phyloP scores from a whole-genome alignment of 1,140 invertebrate genomes.

The Phenacoccus solenopsis region DNA sequence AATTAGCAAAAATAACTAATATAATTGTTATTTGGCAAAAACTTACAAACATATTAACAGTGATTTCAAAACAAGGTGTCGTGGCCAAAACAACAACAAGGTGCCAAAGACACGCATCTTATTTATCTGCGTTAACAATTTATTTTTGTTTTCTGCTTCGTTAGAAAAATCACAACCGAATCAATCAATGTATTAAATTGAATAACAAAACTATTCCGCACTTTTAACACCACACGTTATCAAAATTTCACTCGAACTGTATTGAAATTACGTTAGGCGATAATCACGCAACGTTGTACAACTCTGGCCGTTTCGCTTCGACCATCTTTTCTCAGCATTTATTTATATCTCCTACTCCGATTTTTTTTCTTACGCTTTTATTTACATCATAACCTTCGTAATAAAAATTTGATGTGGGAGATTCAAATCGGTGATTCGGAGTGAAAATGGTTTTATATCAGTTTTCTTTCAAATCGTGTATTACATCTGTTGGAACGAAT shows the following conservation, averaged over 20 bases:
- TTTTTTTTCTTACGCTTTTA: slow-evolving; percentile 5
- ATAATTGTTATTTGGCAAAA: not conserved
- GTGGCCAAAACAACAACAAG: not conserved
- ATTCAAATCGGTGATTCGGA: not conserved
- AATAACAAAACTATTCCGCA: too few relatives aligned
- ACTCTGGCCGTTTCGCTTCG: not conserved
- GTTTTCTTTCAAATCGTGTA: not conserved
- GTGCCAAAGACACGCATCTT: slow-evolving; percentile 1
- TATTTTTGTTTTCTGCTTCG: too few relatives aligned
- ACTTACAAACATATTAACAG: not conserved
- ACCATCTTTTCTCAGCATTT: slow-evolving; percentile 13
- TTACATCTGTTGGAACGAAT: not conserved
- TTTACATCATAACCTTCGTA: slow-evolving; percentile 15
- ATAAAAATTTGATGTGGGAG: not conserved
- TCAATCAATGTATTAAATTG: too few relatives aligned
- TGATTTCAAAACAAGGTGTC: not conserved
- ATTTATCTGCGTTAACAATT: not conserved
- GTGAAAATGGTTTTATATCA: too few relatives aligned
- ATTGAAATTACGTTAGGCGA: not conserved
- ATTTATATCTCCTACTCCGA: slow-evolving; percentile 14
- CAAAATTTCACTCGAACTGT: not conserved
- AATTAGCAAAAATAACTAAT: not conserved
- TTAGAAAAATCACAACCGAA: too few relatives aligned
- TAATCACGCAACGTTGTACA: not conserved
- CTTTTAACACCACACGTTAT: not conserved